These are phyloP conservation scores for Pristis pectinata DNA, from an alignment of 2,797 vertebrate genomes.

Conservation along the genomic window DNA sequence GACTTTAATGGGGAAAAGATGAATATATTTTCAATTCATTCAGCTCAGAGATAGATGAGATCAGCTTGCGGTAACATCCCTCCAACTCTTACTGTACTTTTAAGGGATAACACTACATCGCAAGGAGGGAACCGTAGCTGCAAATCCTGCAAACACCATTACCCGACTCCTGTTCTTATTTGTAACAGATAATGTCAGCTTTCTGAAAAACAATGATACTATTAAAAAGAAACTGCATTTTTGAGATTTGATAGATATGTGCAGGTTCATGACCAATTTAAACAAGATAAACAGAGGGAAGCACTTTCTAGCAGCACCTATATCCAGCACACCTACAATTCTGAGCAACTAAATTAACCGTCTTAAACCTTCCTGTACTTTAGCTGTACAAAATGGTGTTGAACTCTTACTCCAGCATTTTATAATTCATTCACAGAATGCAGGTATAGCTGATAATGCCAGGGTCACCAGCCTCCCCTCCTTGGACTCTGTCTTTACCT, in stretches of 20 bases:
- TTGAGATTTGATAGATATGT: too few species aligned
- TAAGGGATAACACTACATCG: neutral
- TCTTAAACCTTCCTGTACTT: neutral
- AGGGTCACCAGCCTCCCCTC: too few species aligned
- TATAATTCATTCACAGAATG: too few species aligned
- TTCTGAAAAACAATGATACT: neutral
- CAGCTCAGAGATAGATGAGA: neutral
- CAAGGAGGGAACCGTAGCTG: neutral
- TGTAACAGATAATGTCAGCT: neutral
- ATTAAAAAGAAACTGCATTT: neutral
- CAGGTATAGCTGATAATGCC: too few species aligned
- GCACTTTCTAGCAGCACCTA: neutral
- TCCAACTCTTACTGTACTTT: neutral
- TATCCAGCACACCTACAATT: too few species aligned
- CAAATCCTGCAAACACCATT: neutral
- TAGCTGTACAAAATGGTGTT: too few species aligned
- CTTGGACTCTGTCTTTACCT: too few species aligned
- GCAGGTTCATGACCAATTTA: too few species aligned
- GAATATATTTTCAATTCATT: neutral
- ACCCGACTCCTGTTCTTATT: neutral
- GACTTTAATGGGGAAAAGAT: neutral
- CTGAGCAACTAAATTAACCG: neutral
- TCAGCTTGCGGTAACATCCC: neutral
- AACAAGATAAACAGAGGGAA: too few species aligned
- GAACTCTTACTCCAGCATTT: too few species aligned